A percentile compares a stretch with the other conserved stretches of the same genome.
Evolutionary conservation across 2,888 invertebrate genomes (phyloP).

Genomic region (Oscheius myriophilus): DNA sequence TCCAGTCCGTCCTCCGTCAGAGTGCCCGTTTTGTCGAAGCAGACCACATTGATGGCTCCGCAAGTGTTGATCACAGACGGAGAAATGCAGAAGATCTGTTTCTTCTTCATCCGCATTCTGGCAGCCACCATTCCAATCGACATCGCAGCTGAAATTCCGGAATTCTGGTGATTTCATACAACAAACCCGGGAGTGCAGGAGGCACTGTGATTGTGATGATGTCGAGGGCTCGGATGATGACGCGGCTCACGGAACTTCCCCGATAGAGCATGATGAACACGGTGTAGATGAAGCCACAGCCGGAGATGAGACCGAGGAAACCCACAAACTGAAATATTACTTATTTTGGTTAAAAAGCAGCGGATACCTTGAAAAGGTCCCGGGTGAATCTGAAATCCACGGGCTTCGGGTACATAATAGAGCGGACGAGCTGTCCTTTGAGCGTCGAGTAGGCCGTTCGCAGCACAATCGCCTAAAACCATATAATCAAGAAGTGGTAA

Average conservation of each 20-base stretch:
- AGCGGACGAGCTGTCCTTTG: constrained; percentile 79
- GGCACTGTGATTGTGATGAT: constrained; percentile 92
- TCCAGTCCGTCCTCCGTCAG: constrained; percentile 71
- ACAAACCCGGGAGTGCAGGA: constrained; percentile 81
- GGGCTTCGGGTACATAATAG: constrained; percentile 76
- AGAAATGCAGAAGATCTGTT: constrained; percentile 74
- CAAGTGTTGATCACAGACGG: constrained; percentile 74
- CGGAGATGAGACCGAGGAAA: constrained; percentile 49
- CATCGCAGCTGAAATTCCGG: constrained; percentile 74
- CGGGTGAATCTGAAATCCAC: constrained; percentile 76
- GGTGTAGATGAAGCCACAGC: constrained; percentile 77
- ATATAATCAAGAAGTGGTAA: too few relatives aligned
- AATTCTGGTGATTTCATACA: neutral
- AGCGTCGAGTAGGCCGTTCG: constrained; percentile 77
- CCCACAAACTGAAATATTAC: constrained; percentile 47
- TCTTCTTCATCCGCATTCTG: constrained; percentile 72
- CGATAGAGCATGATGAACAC: constrained; percentile 82
- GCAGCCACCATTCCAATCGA: constrained; percentile 74
- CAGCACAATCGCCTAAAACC: constrained; percentile 81
- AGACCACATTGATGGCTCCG: constrained; percentile 73
- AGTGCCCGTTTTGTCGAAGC: constrained; percentile 74
- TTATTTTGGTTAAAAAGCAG: neutral
- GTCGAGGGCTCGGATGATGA: constrained; percentile 84
- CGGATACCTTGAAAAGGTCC: constrained; percentile 73
- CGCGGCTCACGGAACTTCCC: constrained; percentile 67